phyloP scores from a whole-genome alignment of 1,140 invertebrate species.

The Dermatophagoides farinae region DNA sequence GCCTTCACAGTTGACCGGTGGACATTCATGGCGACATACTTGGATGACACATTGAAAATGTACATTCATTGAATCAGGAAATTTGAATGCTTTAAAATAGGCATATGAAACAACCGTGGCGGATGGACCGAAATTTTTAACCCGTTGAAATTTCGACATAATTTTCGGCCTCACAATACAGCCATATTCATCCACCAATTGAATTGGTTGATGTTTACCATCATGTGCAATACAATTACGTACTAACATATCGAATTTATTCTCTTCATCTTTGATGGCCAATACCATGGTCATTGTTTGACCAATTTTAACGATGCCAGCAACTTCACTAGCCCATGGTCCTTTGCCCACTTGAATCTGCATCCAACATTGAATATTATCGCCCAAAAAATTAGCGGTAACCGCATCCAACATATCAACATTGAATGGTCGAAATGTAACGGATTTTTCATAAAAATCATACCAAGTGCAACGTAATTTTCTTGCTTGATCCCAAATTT shows the following conservation, averaged over 20 bases:
- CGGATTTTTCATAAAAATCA: slow-evolving; percentile 81
- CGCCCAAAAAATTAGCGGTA: slow-evolving; percentile 77
- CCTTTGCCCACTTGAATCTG: slow-evolving; percentile 91
- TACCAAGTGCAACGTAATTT: slow-evolving; percentile 80
- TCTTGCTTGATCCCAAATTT: slow-evolving; percentile 50
- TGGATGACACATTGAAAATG: slow-evolving; percentile 92
- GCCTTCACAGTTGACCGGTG: slow-evolving; percentile 37
- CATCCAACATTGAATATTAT: slow-evolving; percentile 89
- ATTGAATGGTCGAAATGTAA: slow-evolving; percentile 69
- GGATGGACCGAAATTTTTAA: slow-evolving; percentile 79
- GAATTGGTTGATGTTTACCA: slow-evolving; percentile 78
- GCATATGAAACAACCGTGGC: slow-evolving; percentile 76
- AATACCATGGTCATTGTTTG: slow-evolving; percentile 93
- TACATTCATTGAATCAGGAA: slow-evolving; percentile 84
- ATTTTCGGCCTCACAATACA: slow-evolving; percentile 75
- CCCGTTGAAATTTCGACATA: slow-evolving; percentile 81
- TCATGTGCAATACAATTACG: slow-evolving; percentile 83
- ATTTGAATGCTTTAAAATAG: slow-evolving; percentile 86
- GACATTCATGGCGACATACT: slow-evolving; percentile 77
- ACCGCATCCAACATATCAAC: slow-evolving; percentile 83
- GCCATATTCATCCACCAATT: slow-evolving; percentile 73
- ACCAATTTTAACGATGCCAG: slow-evolving; percentile 77
- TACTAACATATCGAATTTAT: slow-evolving; percentile 87
- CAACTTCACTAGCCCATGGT: slow-evolving; percentile 83
- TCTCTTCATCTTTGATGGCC: slow-evolving; percentile 83